These are phyloP conservation scores for Proctacanthus coquilletti DNA, from an alignment of 1,140 invertebrate genomes.

Conservation along the genomic window DNA sequence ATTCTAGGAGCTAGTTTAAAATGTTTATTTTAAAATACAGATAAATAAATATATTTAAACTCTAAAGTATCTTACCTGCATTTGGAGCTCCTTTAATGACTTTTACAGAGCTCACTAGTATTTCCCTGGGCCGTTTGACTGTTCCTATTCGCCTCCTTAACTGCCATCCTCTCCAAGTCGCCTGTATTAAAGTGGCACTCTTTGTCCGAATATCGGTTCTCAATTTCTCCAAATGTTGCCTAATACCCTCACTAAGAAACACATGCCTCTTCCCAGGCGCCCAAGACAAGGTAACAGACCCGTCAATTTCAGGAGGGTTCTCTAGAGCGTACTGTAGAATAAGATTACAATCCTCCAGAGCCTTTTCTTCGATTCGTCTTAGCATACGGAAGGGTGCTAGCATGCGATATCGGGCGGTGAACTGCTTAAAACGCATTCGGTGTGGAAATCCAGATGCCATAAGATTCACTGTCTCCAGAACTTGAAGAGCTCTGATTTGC, in stretches of 20 bases:
- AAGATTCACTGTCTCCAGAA: constrained; percentile 86
- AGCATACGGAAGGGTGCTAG: constrained; percentile 62
- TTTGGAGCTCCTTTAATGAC: constrained; percentile 5
- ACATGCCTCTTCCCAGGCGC: constrained; percentile 85
- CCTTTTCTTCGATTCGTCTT: constrained; percentile 61
- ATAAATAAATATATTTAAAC: neutral
- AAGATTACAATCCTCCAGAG: constrained; percentile 60
- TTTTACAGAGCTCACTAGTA: constrained; percentile 9
- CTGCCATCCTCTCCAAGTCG: constrained; percentile 66
- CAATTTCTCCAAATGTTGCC: constrained; percentile 72
- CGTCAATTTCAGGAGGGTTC: constrained; percentile 27
- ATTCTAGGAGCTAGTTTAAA: constrained; percentile 13
- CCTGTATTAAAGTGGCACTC: constrained; percentile 62
- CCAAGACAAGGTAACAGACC: constrained; percentile 31
- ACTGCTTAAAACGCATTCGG: constrained; percentile 89
- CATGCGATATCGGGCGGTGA: constrained; percentile 69
- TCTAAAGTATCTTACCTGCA: constrained; percentile 3
- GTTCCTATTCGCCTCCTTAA: constrained; percentile 52
- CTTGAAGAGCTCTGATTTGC: constrained; percentile 76
- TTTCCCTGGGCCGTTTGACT: constrained; percentile 26
- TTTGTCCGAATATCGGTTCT: constrained; percentile 57
- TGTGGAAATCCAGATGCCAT: constrained; percentile 90
- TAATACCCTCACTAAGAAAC: constrained; percentile 83
- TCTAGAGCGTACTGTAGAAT: constrained; percentile 50
- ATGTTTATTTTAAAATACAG: constrained; percentile 1